Percentiles rank a stretch among this genome's conserved stretches.
Evolutionary conservation across 2,113 vertebrate species (phyloP).

Genomic region (Rhinoderma darwinii): DNA sequence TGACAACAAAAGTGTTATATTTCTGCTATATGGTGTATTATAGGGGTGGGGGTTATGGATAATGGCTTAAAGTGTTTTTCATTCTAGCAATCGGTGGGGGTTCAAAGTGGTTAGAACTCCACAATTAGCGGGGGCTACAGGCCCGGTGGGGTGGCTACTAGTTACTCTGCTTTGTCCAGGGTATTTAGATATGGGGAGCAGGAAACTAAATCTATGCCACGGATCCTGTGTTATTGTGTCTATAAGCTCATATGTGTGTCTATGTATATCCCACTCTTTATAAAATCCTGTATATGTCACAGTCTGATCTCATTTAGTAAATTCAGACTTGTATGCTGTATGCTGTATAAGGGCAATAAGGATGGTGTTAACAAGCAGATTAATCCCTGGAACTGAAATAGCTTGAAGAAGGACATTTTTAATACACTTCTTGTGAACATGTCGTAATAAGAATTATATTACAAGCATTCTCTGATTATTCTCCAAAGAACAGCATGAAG

Average conservation of each 20-base stretch:
- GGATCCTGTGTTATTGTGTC: no score
- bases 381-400: neutral
- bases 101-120: no score
- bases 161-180: no score
- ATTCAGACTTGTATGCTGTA: neutral
- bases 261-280: neutral
- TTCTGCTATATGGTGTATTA: no score
- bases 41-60: no score
- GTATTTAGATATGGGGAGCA: no score
- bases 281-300: neutral
- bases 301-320: neutral
- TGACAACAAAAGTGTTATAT: no score
- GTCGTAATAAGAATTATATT: conserved; percentile 28
- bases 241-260: neutral
- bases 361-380: conserved; percentile 2
- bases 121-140: no score
- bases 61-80: no score
- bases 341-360: neutral
- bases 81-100: no score
- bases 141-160: no score
- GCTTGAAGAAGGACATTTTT: conserved; percentile 14
- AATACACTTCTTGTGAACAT: conserved; percentile 21
- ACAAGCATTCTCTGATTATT: conserved; percentile 48
- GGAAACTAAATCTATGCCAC: no score
- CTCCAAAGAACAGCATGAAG: conserved; percentile 9